Base-by-base conservation (phyloP, 1,140 invertebrate species). In the Streblospio benedicti region DNA sequence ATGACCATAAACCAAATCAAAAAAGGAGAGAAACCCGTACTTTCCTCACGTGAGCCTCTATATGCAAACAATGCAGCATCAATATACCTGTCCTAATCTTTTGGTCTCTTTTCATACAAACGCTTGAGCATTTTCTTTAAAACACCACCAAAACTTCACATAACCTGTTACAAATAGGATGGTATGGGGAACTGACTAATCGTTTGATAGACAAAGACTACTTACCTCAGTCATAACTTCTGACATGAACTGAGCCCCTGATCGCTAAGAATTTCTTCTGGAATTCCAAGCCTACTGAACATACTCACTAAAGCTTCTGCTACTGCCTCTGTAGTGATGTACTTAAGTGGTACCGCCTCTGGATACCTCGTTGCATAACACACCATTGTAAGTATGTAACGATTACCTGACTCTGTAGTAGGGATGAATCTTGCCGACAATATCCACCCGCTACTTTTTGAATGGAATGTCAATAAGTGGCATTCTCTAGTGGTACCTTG, bases 191-290 rank as follows among this genome's bases (percentile, higher is more conserved):
- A 25, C 18, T 50, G 14, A 25, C 14, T 0, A 45, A 5, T 25
- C 47, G 43, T 52, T 45, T n/a, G 16, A 57, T 51, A 4, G 54
- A 59, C 27, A 30, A 20, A 59, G 33, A 2, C 51, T n/a, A n/a
- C n/a, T n/a, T n/a, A n/a, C n/a, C n/a, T n/a, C n/a, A n/a, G n/a
- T n/a, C n/a, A n/a, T n/a, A n/a, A n/a, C n/a, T n/a, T n/a, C n/a
- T n/a, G n/a, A n/a, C 6, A 65, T 69, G 61, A 80, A 82, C 49
- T 77, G 68, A n/a, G 74, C 69, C 72, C 74, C 61, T 76, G 74
- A 63, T 82, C 80, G 0, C 72, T 71, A 25, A 80, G 68, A 14
- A 80, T 38, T 41, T 67, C 68, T 31, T 72, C 33, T 16, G 76
- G 77, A n/a, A 67, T 62, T n/a, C n/a, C n/a, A n/a, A n/a, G n/a